Conservation (phyloP, 2,113 vertebrate genomes). For the Junco hyemalis region DNA sequence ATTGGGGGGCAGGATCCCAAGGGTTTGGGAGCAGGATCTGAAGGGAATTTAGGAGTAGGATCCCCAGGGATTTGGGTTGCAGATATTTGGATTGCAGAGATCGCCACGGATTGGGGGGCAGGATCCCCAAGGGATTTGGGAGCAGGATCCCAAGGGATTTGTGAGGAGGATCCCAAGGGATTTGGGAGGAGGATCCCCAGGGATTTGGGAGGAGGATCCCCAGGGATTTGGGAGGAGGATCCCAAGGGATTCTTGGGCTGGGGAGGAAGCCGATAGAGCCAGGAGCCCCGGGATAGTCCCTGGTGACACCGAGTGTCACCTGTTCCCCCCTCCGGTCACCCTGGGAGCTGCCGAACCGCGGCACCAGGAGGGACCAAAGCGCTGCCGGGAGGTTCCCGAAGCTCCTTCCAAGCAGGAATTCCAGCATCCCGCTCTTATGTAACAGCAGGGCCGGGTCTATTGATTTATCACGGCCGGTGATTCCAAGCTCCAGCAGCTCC, state of each 20-base stretch:
- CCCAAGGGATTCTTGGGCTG: no score
- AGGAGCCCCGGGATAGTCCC: no score
- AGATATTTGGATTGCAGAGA: no score
- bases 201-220: background rate
- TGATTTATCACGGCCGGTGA: background rate
- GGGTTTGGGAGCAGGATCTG: background rate
- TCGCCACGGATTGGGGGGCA: no score
- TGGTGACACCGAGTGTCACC: no score
- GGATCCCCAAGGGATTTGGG: no score
- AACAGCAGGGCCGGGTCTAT: background rate
- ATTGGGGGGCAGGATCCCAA: background rate
- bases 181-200: background rate
- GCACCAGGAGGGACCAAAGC: background rate
- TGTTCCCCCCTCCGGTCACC: background rate
- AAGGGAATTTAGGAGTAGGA: background rate
- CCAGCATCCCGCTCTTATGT: background rate
- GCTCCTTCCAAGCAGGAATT: background rate
- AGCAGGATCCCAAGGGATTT: background rate
- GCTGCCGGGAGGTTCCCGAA: background rate
- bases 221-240: background rate
- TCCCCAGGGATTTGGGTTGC: no score
- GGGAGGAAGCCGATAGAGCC: no score
- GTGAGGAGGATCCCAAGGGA: no score
- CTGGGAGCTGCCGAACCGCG: background rate
- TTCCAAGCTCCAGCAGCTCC: slow-evolving; percentile 44